phyloP scores from a whole-genome alignment of 2,888 invertebrate species.

The Griposia aprilina region DNA sequence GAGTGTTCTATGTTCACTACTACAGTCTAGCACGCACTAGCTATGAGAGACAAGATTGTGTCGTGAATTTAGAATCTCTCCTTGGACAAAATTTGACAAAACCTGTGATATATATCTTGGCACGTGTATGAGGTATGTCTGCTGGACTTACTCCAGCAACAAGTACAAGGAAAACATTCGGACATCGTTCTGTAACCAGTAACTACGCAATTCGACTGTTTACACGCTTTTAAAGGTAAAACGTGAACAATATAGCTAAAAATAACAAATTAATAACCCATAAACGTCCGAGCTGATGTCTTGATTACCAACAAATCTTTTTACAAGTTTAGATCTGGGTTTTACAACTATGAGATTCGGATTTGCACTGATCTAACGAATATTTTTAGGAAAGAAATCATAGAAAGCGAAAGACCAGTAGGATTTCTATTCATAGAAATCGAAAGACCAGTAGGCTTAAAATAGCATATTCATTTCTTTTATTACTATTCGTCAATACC shows the following conservation, averaged over 20 bases:
- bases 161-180: slow-evolving; percentile 28
- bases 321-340: slow-evolving; percentile 39
- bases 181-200: slow-evolving; percentile 7
- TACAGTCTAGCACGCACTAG: slow-evolving; percentile 21
- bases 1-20: slow-evolving; percentile 40
- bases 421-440: slow-evolving; percentile 35
- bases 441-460: slow-evolving; percentile 5
- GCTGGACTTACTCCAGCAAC: slow-evolving; percentile 44
- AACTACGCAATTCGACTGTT: slow-evolving; percentile 29
- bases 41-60: not conserved
- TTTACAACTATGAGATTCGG: slow-evolving; percentile 39
- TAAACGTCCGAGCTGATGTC: slow-evolving; percentile 50
- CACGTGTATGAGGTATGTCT: slow-evolving; percentile 28
- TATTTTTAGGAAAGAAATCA: slow-evolving; percentile 49
- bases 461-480: slow-evolving; percentile 22
- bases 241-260: slow-evolving; percentile 51
- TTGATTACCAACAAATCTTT: slow-evolving; percentile 52
- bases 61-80: slow-evolving; percentile 22
- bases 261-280: slow-evolving; percentile 40
- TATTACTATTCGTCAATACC: slow-evolving; percentile 28
- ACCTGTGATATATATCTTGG: slow-evolving; percentile 25
- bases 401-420: slow-evolving; percentile 24
- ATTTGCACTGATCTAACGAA: slow-evolving; percentile 41
- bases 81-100: slow-evolving; percentile 19
- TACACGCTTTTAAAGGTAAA: slow-evolving; percentile 50